A percentile compares a stretch with the other conserved stretches of the same genome.
phyloP scores from a whole-genome alignment of 2,113 vertebrate species.

The Oenanthe melanoleuca region DNA sequence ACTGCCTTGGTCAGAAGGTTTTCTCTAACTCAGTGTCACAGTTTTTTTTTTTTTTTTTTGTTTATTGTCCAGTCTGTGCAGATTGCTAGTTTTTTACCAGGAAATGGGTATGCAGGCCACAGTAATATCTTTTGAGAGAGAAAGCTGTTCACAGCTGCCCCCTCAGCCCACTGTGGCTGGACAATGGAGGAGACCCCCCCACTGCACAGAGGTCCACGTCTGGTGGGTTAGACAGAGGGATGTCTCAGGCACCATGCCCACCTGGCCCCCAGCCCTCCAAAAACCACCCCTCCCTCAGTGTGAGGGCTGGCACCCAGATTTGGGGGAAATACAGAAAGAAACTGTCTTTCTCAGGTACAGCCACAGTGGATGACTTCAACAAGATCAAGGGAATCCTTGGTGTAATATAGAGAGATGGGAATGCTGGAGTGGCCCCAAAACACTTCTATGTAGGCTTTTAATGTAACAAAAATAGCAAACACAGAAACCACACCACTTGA shows the following conservation, averaged over 20 bases:
- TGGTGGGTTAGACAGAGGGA: background rate
- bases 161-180: background rate
- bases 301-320: background rate
- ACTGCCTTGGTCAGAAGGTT: background rate
- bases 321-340: background rate
- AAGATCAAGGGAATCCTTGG: too few relatives aligned
- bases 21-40: background rate
- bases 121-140: background rate
- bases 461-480: too few relatives aligned
- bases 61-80: background rate
- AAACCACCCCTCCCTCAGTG: background rate
- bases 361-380: too few relatives aligned
- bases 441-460: too few relatives aligned
- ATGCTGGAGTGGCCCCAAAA: too few relatives aligned
- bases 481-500: too few relatives aligned
- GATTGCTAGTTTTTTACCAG: background rate
- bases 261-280: background rate
- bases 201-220: background rate
- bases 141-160: background rate
- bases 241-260: accelerated
- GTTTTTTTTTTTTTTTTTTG: conserved; percentile 19
- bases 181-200: background rate
- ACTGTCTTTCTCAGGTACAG: background rate
- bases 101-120: background rate
- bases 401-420: too few relatives aligned